phyloP scores from a whole-genome alignment of 2,797 vertebrate species.

The Zalophus californianus region DNA sequence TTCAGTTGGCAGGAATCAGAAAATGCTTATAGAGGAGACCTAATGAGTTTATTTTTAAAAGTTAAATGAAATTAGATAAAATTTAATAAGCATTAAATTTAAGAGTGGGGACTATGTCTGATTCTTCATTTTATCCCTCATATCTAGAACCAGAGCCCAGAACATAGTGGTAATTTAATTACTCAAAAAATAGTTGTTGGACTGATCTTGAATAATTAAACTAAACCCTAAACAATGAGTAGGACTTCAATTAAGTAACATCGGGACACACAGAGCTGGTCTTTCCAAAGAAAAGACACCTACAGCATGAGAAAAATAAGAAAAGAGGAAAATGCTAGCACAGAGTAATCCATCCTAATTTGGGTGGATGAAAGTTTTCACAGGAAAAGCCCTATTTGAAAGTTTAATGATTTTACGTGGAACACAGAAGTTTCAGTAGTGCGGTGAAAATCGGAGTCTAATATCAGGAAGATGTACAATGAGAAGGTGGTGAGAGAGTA shows the following conservation, averaged over 20 bases:
- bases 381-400: neutral
- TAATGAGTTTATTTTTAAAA: constrained; percentile 13
- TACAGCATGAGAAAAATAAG: neutral
- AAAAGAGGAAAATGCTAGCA: neutral
- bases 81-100: constrained; percentile 15
- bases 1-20: neutral
- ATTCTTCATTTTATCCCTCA: neutral
- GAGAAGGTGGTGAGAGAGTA: neutral
- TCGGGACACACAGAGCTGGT: neutral
- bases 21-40: neutral
- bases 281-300: constrained; percentile 25
- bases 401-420: neutral
- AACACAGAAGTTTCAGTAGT: neutral
- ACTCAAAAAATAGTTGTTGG: neutral
- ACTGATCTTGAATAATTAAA: neutral
- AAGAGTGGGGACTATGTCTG: neutral
- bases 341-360: neutral
- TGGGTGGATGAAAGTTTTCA: neutral
- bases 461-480: neutral
- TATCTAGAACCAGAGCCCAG: neutral
- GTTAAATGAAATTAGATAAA: neutral
- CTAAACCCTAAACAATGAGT: neutral
- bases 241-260: neutral
- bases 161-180: neutral
- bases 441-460: neutral